These are phyloP conservation scores for Hyppa rectilinea DNA, from an alignment of 2,888 invertebrate species.

Conservation along the genomic window DNA sequence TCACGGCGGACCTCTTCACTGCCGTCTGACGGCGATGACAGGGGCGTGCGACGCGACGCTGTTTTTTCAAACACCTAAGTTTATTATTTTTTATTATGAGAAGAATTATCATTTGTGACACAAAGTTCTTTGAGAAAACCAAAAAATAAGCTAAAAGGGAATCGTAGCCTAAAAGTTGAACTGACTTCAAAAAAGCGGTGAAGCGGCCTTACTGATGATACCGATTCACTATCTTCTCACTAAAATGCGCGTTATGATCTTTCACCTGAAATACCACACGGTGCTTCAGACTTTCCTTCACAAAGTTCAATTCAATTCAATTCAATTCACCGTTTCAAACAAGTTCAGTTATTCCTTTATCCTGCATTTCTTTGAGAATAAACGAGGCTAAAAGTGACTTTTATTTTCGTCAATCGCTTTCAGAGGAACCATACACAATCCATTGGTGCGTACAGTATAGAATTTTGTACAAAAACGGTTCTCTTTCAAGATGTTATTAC, in stretches of 20 bases:
- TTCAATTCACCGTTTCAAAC: too few species aligned
- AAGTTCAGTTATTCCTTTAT: background rate
- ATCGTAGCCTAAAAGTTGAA: background rate
- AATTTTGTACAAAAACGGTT: conserved; percentile 80
- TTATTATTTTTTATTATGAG: background rate
- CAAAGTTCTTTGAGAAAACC: background rate
- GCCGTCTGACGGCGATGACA: too few species aligned
- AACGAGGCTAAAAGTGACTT: background rate
- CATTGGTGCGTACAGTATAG: conserved; percentile 78
- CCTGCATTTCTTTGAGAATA: background rate
- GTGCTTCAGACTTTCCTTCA: background rate
- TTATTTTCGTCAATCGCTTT: conserved; percentile 51
- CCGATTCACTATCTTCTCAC: too few species aligned
- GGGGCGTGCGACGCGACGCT: too few species aligned
- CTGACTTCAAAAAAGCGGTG: background rate
- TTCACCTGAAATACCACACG: background rate
- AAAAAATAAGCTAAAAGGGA: background rate
- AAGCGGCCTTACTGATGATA: background rate
- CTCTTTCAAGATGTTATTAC: conserved; percentile 75
- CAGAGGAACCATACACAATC: conserved; percentile 63
- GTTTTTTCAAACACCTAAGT: too few species aligned
- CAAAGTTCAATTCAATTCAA: too few species aligned
- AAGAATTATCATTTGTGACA: background rate
- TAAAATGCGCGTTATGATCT: background rate
- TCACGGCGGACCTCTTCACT: too few species aligned